Evolutionary conservation across 2,113 vertebrate genomes (phyloP).

Genomic region (Spea multiplicata): DNA sequence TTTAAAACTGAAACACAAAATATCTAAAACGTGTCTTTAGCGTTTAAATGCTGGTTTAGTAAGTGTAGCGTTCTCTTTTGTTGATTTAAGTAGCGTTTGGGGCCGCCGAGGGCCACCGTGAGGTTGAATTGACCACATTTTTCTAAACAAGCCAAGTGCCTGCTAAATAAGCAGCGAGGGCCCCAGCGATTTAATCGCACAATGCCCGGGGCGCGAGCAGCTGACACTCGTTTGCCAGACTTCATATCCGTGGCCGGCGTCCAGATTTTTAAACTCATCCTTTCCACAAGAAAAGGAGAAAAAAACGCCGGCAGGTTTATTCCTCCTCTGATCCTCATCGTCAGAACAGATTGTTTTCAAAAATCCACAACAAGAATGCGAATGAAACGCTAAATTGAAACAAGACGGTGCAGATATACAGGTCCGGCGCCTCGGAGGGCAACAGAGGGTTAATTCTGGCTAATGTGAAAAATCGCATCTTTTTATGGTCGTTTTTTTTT

Average conservation of each 20-base stretch:
- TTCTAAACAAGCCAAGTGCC: background rate
- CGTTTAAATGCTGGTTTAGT: background rate
- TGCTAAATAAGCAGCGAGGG: background rate
- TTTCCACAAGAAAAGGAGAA: slow-evolving; percentile 27
- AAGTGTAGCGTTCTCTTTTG: background rate
- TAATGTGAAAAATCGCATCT: too few relatives aligned
- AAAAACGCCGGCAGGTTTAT: background rate
- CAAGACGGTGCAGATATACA: too few relatives aligned
- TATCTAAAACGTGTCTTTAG: too few relatives aligned
- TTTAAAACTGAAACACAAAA: too few relatives aligned
- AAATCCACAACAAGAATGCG: slow-evolving; percentile 1
- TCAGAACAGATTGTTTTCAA: slow-evolving; percentile 2
- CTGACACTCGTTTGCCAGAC: slow-evolving; percentile 6
- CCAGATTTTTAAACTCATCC: slow-evolving; percentile 23
- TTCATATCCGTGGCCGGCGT: slow-evolving; percentile 9
- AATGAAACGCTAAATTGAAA: background rate
- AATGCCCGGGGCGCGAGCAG: background rate
- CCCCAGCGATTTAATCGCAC: background rate
- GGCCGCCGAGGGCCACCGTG: background rate
- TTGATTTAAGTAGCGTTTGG: background rate
- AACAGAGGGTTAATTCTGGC: too few relatives aligned
- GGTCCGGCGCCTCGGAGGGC: too few relatives aligned
- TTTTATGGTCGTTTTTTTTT: too few relatives aligned
- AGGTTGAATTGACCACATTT: background rate
- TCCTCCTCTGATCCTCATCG: slow-evolving; percentile 15